Evolutionary conservation across 2,888 invertebrate species (phyloP).

Genomic region (Drosophila prolongata): DNA sequence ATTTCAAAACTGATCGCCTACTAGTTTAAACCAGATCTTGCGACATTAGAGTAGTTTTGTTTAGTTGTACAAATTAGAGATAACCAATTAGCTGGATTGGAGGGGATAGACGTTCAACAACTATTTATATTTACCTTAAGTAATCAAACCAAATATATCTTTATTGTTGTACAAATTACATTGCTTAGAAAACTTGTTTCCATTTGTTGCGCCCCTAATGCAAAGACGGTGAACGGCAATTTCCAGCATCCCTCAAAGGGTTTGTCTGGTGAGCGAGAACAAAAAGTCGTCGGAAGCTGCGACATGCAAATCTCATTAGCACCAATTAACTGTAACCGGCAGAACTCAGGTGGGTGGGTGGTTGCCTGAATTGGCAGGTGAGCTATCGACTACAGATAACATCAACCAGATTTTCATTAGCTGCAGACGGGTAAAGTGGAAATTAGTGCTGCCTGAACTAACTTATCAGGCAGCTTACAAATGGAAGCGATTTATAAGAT

Average conservation of each 20-base stretch:
- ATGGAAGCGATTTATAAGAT: conserved; percentile 11
- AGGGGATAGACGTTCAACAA: conserved; percentile 2
- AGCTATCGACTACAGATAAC: conserved; percentile 12
- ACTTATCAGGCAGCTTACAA: conserved; percentile 15
- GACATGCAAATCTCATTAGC: conserved; percentile 46
- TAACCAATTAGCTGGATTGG: conserved; percentile 2
- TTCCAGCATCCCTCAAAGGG: not conserved
- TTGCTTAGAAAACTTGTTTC: not conserved
- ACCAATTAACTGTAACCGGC: conserved; percentile 36
- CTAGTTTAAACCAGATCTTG: conserved; percentile 24
- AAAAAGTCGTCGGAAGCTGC: conserved; percentile 6
- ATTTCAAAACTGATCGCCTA: not conserved
- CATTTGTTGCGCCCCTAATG: not conserved
- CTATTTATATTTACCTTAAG: conserved; percentile 31
- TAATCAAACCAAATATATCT: conserved; percentile 26
- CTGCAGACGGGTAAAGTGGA: conserved; percentile 8
- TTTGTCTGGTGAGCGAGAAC: conserved; percentile 5
- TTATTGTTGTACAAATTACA: conserved; percentile 9
- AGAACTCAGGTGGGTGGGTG: not conserved
- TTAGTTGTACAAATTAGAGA: conserved; percentile 36
- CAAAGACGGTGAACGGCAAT: not conserved
- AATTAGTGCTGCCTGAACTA: conserved; percentile 27
- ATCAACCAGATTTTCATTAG: conserved; percentile 12
- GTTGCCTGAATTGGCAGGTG: conserved; percentile 4
- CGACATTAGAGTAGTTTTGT: conserved; percentile 16